Evolutionary conservation across 2,113 vertebrate genomes (phyloP).

Genomic region (Scytalopus superciliaris): DNA sequence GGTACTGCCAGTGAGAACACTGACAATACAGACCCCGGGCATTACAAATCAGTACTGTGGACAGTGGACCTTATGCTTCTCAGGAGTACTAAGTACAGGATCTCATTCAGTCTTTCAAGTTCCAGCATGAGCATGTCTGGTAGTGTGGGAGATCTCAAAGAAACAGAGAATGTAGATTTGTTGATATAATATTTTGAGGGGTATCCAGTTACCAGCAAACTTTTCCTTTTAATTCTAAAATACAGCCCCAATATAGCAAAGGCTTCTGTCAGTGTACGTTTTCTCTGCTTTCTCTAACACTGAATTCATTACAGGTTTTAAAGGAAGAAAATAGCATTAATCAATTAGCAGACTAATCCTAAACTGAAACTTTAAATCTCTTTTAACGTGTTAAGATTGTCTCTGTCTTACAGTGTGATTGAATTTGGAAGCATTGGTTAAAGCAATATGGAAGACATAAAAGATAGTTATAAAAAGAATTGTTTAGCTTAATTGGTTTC

Average conservation of each 20-base stretch:
- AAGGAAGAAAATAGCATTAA: background rate
- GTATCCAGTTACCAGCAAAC: background rate
- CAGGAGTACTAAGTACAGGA: background rate
- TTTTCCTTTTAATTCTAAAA: background rate
- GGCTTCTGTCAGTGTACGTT: background rate
- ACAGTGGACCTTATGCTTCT: background rate
- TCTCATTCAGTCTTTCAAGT: background rate
- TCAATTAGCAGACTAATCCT: constrained; percentile 32
- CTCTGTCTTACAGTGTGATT: constrained; percentile 33
- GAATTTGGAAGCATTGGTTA: constrained; percentile 52
- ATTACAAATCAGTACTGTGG: background rate
- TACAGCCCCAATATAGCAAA: background rate
- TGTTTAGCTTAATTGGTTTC: constrained; percentile 66
- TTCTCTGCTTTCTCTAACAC: background rate
- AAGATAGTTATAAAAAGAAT: constrained; percentile 58
- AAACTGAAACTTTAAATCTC: constrained; percentile 55
- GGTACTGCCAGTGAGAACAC: background rate
- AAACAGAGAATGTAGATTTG: background rate
- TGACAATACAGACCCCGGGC: accelerated
- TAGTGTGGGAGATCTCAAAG: background rate
- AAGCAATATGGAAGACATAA: constrained; percentile 43
- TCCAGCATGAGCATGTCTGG: background rate
- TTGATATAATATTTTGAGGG: background rate
- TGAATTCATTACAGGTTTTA: constrained; percentile 26
- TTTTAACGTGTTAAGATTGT: constrained; percentile 30